These are phyloP conservation scores for Alexandromys fortis DNA, from an alignment of 2,113 vertebrate genomes.

Conservation along the genomic window DNA sequence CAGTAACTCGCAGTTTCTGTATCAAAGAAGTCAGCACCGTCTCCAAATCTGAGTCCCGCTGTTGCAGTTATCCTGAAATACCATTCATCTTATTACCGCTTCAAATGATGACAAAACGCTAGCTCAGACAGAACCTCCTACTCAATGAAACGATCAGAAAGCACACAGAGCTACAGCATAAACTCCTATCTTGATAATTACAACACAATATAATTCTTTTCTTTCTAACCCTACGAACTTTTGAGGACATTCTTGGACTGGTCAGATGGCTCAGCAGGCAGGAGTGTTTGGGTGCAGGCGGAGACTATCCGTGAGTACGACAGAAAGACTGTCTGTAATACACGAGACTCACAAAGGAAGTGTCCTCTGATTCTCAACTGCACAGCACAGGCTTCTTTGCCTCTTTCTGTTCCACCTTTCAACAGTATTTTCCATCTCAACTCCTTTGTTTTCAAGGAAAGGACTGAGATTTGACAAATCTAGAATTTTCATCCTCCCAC, in stretches of 20 bases:
- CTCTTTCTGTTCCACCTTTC: not conserved
- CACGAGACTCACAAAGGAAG: not conserved
- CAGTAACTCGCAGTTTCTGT: not conserved
- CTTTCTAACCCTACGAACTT: not conserved
- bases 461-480: not conserved
- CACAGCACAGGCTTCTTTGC: not conserved
- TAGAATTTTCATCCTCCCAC: not conserved
- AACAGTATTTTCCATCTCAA: not conserved
- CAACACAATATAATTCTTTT: not conserved
- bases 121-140: not conserved
- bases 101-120: not conserved
- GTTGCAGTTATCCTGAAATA: not conserved
- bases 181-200: not conserved
- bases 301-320: not conserved
- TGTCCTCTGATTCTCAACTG: not conserved
- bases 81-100: not conserved
- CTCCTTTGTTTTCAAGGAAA: slow-evolving; percentile 13
- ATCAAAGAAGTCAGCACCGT: slow-evolving; percentile 6
- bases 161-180: not conserved
- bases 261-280: not conserved
- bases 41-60: not conserved
- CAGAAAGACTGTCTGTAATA: not conserved
- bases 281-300: not conserved
- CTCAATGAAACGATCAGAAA: not conserved
- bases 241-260: not conserved